Base-by-base conservation (phyloP, 1,140 invertebrate genomes). In the Drosophila auraria region DNA sequence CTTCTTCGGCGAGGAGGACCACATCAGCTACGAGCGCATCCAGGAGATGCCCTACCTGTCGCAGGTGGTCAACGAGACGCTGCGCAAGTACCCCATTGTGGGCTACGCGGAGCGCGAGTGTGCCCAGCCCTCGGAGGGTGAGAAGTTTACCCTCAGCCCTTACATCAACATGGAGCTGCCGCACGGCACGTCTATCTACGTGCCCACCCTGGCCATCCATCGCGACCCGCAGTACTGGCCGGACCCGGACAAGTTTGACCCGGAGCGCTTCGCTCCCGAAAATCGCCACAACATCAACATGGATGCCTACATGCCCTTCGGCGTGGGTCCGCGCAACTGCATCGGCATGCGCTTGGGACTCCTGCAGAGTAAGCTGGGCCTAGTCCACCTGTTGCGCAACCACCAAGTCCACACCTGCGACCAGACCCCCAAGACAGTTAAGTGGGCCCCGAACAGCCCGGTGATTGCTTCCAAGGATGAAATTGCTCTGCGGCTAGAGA, bases 311-410 rank as follows among this genome's bases (percentile, higher is more conserved):
- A 83, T 93, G 76, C 92, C 97, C 0, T 98, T 98, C 83, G 97
- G 96, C 5, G 95, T 96, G 65, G 97, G 97, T 7, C 95, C 96
- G 3, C 94, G 96, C 40, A 96, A 95, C 89, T 97, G 96, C 86
- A 96, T 97, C 76, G 96, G 96, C 95, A 93, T 92, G 79, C 87
- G 92, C 7, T 69, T 92, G 44, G 91, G 82, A 15, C 51, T 93
- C 5, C 47, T 93, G 6, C 83, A 91, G 53, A 7, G 79, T 0
- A 93, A 91, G 51, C 58, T 91, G 36, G 89, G 89, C 2, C 62
- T 93, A 8, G 80, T 92, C 6, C 81, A 92, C 40, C 54, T 92
- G 9, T 38, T 92, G 20, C 79, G 69, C 7, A 74, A 91, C 42
- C 76, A 93, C 72, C 75, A 71, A 1, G 77, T 92, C 1, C 45